Percentiles rank a stretch among this genome's conserved stretches.
Evolutionary conservation across 2,888 invertebrate genomes (phyloP).

Genomic region (Aspidapion aeneum): DNA sequence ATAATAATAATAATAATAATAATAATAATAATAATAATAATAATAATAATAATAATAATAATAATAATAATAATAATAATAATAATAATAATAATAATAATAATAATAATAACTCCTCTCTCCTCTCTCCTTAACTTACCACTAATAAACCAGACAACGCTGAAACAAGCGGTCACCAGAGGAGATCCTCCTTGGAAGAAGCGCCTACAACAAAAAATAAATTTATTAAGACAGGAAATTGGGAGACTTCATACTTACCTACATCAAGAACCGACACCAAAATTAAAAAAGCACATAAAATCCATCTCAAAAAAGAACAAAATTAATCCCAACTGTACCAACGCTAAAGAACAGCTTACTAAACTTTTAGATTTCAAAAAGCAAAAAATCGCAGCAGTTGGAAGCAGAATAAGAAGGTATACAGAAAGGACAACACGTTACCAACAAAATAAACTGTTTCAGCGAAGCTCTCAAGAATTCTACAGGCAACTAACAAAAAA

Average conservation of each 20-base stretch:
- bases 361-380: neutral
- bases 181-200: neutral
- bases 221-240: neutral
- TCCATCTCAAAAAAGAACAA: neutral
- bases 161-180: neutral
- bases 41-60: neutral
- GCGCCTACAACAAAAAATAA: neutral
- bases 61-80: too few species aligned
- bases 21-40: neutral
- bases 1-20: too few species aligned
- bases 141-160: neutral
- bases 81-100: too few species aligned
- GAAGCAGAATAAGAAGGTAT: neutral
- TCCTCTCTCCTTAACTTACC: neutral
- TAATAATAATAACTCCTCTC: too few species aligned
- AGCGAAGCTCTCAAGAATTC: neutral
- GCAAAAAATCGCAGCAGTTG: neutral
- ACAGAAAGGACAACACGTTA: neutral
- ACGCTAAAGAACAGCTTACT: neutral
- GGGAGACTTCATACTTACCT: neutral
- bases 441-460: neutral
- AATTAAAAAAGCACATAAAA: neutral
- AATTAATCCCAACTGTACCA: neutral
- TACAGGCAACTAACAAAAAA: neutral
- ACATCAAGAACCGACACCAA: neutral